Conservation (phyloP, 1,140 invertebrate species). For the Pseudomyrmex dendroicus region DNA sequence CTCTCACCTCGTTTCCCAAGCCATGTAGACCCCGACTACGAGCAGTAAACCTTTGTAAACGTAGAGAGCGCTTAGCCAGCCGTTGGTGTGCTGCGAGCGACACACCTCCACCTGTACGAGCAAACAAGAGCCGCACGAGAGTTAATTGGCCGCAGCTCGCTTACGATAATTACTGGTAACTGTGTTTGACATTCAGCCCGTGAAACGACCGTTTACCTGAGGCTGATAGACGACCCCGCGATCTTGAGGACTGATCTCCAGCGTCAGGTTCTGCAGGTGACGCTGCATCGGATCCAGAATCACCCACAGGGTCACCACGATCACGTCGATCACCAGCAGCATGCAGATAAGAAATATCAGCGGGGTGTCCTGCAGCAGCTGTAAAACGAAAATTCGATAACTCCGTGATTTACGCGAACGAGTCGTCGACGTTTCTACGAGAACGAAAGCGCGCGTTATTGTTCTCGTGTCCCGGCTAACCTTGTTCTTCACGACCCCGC, state of each 20-base stretch:
- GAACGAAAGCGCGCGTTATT: constrained; percentile 24
- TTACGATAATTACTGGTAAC: constrained; percentile 42
- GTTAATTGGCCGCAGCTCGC: constrained; percentile 65
- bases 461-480: constrained; percentile 75
- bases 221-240: constrained; percentile 94
- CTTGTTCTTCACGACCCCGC: constrained; percentile 88
- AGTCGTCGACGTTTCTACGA: background rate
- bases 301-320: constrained; percentile 93
- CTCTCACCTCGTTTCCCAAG: constrained; percentile 95
- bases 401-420: constrained; percentile 11
- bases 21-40: constrained; percentile 97
- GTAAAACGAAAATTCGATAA: constrained; percentile 34
- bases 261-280: constrained; percentile 92
- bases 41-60: constrained; percentile 95
- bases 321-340: constrained; percentile 90
- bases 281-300: constrained; percentile 93
- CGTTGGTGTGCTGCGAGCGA: constrained; percentile 92
- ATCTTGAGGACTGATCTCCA: constrained; percentile 91
- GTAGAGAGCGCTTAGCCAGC: constrained; percentile 95
- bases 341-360: constrained; percentile 92
- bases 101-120: constrained; percentile 92
- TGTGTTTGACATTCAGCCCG: background rate
- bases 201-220: constrained; percentile 86
- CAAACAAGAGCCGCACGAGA: constrained; percentile 57
- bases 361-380: constrained; percentile 93